Percentiles rank a stretch among this genome's conserved stretches.
Conservation (phyloP, 2,797 vertebrate genomes). For the Falco berigora region DNA sequence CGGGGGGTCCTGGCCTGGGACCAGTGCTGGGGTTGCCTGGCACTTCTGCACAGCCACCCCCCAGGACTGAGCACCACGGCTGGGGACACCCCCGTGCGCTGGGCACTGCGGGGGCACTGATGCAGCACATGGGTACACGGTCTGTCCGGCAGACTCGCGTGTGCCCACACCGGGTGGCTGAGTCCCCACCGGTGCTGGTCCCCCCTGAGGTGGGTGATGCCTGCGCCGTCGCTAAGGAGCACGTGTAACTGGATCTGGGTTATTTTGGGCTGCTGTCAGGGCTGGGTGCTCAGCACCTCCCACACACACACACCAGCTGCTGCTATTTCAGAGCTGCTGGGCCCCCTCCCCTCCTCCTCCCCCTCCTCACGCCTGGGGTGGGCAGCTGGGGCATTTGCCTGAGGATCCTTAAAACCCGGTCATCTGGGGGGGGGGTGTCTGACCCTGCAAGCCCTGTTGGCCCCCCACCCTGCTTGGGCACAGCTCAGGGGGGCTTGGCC, state of each 20-base stretch:
- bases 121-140: rapidly evolving
- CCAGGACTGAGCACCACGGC: rapidly evolving
- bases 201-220: constrained; percentile 20
- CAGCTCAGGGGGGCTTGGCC: rapidly evolving
- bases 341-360: constrained; percentile 16
- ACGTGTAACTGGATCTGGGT: constrained; percentile 73
- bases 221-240: constrained; percentile 54
- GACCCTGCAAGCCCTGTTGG: background rate
- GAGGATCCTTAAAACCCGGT: background rate
- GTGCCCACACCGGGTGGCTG: background rate
- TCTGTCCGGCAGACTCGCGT: rapidly evolving
- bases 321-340: constrained; percentile 66
- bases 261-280: constrained; percentile 79
- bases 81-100: background rate
- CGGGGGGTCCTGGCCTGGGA: background rate
- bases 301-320: constrained; percentile 69
- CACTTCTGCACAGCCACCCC: background rate
- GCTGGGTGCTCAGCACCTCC: constrained; percentile 72
- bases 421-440: background rate
- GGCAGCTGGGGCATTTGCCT: background rate
- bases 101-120: background rate
- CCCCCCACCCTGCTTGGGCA: background rate
- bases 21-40: rapidly evolving
- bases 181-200: background rate
- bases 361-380: background rate